A percentile compares a stretch with the other conserved stretches of the same genome.
Evolutionary conservation across 2,888 invertebrate genomes (phyloP).

Genomic region (Ormia ochracea): DNA sequence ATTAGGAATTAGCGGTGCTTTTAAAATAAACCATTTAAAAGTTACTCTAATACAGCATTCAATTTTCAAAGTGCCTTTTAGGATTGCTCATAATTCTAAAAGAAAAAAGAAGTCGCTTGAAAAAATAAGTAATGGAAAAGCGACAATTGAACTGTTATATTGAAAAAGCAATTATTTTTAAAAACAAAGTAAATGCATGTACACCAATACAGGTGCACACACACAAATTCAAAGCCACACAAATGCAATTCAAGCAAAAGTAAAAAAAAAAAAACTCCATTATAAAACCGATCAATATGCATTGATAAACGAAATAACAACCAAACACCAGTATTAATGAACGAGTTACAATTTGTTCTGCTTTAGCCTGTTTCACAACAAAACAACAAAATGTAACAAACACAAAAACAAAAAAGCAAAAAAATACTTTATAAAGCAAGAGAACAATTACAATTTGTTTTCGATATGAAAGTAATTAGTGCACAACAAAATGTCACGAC

Average conservation of each 20-base stretch:
- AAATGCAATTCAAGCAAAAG: not conserved
- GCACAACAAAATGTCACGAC: constrained; percentile 64
- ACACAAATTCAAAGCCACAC: not conserved
- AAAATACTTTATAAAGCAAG: constrained; percentile 6
- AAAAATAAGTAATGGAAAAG: not conserved
- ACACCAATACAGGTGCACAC: not conserved
- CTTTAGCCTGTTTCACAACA: constrained; percentile 19
- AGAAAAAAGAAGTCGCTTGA: too few species aligned
- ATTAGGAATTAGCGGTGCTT: too few species aligned
- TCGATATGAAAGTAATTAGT: constrained; percentile 55
- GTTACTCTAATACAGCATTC: too few species aligned
- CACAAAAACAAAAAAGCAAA: not conserved
- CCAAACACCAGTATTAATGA: constrained; percentile 24
- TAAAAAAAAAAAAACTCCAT: constrained; percentile 13
- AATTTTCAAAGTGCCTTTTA: too few species aligned
- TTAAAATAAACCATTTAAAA: too few species aligned
- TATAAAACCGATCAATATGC: constrained; percentile 49
- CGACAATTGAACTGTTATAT: constrained; percentile 45
- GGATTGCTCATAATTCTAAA: too few species aligned
- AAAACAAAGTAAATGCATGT: constrained; percentile 22
- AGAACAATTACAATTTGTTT: constrained; percentile 52
- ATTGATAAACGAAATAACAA: constrained; percentile 40
- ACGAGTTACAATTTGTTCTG: constrained; percentile 36
- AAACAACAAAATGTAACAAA: constrained; percentile 17
- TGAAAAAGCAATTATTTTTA: constrained; percentile 44